These are phyloP conservation scores for Drosophila anceps DNA, from an alignment of 2,888 invertebrate genomes.

Conservation along the genomic window DNA sequence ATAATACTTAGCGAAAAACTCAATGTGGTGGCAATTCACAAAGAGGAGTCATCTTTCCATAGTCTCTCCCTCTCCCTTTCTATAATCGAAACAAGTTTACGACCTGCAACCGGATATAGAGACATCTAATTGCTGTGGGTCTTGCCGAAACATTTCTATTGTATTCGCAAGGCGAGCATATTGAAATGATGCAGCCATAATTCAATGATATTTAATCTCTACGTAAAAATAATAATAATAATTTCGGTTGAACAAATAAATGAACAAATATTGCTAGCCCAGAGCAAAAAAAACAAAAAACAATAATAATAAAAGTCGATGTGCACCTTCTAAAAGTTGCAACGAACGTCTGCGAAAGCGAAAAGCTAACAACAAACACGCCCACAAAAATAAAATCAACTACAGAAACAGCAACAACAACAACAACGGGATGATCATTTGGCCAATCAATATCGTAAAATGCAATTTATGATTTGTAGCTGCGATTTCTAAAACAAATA, in stretches of 20 bases:
- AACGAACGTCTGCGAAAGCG: constrained; percentile 32
- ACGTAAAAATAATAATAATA: constrained; percentile 73
- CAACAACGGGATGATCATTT: constrained; percentile 51
- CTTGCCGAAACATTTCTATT: constrained; percentile 28
- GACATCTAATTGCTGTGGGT: background rate
- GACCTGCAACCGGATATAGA: constrained; percentile 17
- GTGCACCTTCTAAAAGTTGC: constrained; percentile 29
- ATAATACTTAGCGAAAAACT: background rate
- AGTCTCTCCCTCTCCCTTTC: background rate
- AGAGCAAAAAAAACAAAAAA: constrained; percentile 25
- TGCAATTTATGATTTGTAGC: constrained; percentile 83
- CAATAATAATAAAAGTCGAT: constrained; percentile 16
- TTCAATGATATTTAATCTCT: constrained; percentile 71
- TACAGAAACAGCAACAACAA: constrained; percentile 17
- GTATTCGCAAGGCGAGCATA: background rate
- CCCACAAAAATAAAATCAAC: constrained; percentile 42
- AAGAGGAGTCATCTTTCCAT: background rate
- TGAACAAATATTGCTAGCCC: constrained; percentile 52
- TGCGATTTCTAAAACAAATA: constrained; percentile 80
- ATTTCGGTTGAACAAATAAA: constrained; percentile 72
- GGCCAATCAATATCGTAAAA: constrained; percentile 82
- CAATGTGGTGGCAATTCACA: background rate
- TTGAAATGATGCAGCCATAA: constrained; percentile 44
- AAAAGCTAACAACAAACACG: constrained; percentile 56
- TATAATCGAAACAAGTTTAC: background rate